These are phyloP conservation scores for Azemiops feae DNA, from an alignment of 2,113 vertebrate species.

Conservation along the genomic window DNA sequence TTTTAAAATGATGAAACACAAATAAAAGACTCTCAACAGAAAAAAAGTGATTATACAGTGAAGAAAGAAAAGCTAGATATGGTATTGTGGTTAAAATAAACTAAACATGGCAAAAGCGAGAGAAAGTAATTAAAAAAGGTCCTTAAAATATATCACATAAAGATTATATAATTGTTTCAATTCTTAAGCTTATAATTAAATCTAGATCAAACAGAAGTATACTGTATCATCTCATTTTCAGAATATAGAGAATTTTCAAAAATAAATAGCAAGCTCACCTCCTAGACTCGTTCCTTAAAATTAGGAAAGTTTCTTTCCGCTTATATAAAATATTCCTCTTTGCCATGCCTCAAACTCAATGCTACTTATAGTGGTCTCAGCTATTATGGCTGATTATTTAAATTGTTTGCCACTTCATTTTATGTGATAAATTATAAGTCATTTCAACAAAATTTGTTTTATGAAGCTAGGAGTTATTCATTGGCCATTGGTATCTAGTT, in stretches of 20 bases:
- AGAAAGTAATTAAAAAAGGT: not conserved
- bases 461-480: not conserved
- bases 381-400: not conserved
- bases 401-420: not conserved
- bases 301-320: not conserved
- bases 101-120: not conserved
- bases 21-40: not conserved
- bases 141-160: not conserved
- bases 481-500: not conserved
- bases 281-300: not conserved
- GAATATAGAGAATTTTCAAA: not conserved
- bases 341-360: not conserved
- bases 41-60: not conserved
- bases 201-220: not conserved
- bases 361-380: not conserved
- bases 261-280: not conserved
- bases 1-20: not conserved
- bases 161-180: not conserved
- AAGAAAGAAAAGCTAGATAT: not conserved
- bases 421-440: not conserved
- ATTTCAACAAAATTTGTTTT: not conserved
- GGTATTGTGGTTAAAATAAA: not conserved
- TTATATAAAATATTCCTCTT: not conserved
- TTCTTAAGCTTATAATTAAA: not conserved
- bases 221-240: not conserved